These are phyloP conservation scores for Byasa hedistus DNA, from an alignment of 2,888 invertebrate genomes.

Conservation along the genomic window DNA sequence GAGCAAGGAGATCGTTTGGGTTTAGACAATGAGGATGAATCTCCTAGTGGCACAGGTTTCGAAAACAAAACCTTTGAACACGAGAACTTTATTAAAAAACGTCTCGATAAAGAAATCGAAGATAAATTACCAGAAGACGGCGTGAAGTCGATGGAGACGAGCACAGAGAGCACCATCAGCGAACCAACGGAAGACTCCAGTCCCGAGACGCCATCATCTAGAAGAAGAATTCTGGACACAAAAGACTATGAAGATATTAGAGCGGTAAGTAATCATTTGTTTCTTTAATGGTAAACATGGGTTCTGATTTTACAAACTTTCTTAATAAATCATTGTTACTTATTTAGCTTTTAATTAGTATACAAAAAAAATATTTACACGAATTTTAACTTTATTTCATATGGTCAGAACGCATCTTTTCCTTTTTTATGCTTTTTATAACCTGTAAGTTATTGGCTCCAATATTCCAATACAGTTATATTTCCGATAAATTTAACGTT, in stretches of 20 bases:
- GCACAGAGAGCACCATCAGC: conserved; percentile 70
- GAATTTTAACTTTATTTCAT: not conserved
- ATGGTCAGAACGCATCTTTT: conserved; percentile 14
- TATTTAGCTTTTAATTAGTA: not conserved
- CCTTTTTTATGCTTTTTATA: conserved; percentile 3
- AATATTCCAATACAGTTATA: not conserved
- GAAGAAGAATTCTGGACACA: conserved; percentile 57
- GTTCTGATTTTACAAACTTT: conserved; percentile 10
- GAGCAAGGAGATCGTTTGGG: conserved; percentile 58
- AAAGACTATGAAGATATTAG: conserved; percentile 65
- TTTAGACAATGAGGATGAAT: conserved; percentile 69
- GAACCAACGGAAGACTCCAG: conserved; percentile 66
- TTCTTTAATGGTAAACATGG: conserved; percentile 13
- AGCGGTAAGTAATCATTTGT: conserved; percentile 59
- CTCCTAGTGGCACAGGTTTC: conserved; percentile 72
- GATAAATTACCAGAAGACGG: conserved; percentile 55
- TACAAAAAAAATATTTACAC: not conserved
- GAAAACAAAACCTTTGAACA: conserved; percentile 75
- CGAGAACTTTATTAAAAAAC: conserved; percentile 70
- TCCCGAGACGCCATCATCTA: conserved; percentile 63
- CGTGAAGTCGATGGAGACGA: conserved; percentile 70
- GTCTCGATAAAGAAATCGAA: conserved; percentile 65
- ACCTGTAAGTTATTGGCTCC: conserved; percentile 28
- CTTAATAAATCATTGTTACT: not conserved
- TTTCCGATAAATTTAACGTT: not conserved